These are phyloP conservation scores for Sitophilus oryzae DNA, from an alignment of 1,140 invertebrate species.

Conservation along the genomic window DNA sequence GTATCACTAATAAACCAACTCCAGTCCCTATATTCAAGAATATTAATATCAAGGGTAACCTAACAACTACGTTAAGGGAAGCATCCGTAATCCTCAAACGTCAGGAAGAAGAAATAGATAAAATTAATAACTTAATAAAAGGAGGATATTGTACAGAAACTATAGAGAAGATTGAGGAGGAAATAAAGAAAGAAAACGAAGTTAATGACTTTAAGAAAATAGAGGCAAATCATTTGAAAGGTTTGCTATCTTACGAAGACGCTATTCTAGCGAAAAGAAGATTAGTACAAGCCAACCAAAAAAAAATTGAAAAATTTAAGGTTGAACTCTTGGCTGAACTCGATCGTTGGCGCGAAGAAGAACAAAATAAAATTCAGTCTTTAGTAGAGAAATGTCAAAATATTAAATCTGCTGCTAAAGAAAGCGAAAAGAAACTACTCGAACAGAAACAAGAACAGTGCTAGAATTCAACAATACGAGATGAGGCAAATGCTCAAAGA, in stretches of 20 bases:
- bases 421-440: conserved; percentile 44
- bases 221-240: conserved; percentile 51
- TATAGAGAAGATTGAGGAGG: conserved; percentile 44
- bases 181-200: conserved; percentile 45
- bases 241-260: conserved; percentile 52
- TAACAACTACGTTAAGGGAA: conserved; percentile 46
- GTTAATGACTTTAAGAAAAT: conserved; percentile 47
- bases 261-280: conserved; percentile 50
- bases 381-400: conserved; percentile 46
- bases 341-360: conserved; percentile 45
- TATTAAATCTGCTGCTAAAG: conserved; percentile 44
- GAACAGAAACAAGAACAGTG: conserved; percentile 46
- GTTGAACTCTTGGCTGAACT: conserved; percentile 49
- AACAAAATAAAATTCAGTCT: conserved; percentile 46
- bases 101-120: conserved; percentile 49
- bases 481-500: conserved; percentile 41
- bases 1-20: too few species aligned
- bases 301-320: conserved; percentile 47
- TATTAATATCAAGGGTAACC: conserved; percentile 45
- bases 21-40: conserved; percentile 28
- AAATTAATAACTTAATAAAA: conserved; percentile 46
- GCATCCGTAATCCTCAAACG: conserved; percentile 45
- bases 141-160: conserved; percentile 43
- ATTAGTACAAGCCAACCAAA: conserved; percentile 45
- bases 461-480: conserved; percentile 45